phyloP scores from a whole-genome alignment of 2,888 invertebrate species.

The Apodemia duryi region DNA sequence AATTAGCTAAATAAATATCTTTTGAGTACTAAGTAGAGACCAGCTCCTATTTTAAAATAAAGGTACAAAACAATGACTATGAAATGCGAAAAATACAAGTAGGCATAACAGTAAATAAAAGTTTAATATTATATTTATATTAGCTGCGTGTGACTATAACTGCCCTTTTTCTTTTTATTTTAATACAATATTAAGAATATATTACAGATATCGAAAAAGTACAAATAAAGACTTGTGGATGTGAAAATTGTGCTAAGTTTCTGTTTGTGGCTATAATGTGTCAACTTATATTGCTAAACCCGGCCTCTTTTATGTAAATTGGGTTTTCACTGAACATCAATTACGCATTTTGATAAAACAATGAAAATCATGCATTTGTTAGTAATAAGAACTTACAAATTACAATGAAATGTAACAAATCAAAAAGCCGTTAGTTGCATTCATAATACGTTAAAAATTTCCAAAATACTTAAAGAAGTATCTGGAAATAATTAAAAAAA shows the following conservation, averaged over 20 bases:
- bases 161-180: not conserved
- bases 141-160: constrained; percentile 1
- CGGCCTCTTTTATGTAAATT: constrained; percentile 54
- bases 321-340: constrained; percentile 37
- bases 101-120: constrained; percentile 48
- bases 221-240: constrained; percentile 26
- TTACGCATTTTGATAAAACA: constrained; percentile 27
- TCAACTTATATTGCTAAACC: constrained; percentile 66
- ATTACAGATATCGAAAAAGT: not conserved
- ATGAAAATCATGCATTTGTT: constrained; percentile 65
- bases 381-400: constrained; percentile 43
- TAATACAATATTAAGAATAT: not conserved
- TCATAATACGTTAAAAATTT: constrained; percentile 49
- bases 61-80: constrained; percentile 45
- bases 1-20: constrained; percentile 52
- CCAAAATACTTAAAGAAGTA: constrained; percentile 8
- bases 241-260: constrained; percentile 57
- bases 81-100: constrained; percentile 60
- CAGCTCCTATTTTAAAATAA: constrained; percentile 59
- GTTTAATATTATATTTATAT: not conserved
- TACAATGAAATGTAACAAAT: constrained; percentile 51
- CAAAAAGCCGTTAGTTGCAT: constrained; percentile 72
- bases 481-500: constrained; percentile 17
- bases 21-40: constrained; percentile 75
- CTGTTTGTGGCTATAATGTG: constrained; percentile 42